phyloP scores from a whole-genome alignment of 2,888 invertebrate genomes.

The Plusia festucae region DNA sequence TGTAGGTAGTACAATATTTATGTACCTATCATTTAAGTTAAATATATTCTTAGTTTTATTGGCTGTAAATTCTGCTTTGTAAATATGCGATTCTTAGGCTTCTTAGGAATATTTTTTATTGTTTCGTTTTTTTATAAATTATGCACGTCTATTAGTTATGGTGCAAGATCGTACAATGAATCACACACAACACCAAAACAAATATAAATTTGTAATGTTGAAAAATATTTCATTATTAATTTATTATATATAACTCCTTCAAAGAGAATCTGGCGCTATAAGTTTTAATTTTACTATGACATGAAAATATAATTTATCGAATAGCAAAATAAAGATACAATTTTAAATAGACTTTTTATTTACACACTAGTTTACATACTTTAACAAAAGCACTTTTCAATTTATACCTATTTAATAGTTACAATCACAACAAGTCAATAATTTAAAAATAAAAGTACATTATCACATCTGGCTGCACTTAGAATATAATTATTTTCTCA shows the following conservation, averaged over 20 bases:
- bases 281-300: no score
- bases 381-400: slow-evolving; percentile 48
- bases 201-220: neutral
- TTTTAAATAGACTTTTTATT: slow-evolving; percentile 55
- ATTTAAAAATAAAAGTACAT: slow-evolving; percentile 56
- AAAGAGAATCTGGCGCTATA: neutral
- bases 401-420: slow-evolving; percentile 53
- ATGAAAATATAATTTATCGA: slow-evolving; percentile 2
- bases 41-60: neutral
- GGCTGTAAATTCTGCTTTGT: neutral
- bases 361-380: slow-evolving; percentile 54
- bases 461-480: slow-evolving; percentile 58
- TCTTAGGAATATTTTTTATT: neutral
- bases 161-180: neutral
- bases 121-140: neutral
- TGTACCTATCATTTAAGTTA: neutral
- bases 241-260: neutral
- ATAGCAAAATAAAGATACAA: slow-evolving; percentile 38
- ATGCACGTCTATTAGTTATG: neutral
- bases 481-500: slow-evolving; percentile 41
- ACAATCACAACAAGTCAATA: slow-evolving; percentile 60
- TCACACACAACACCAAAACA: neutral
- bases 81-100: neutral
- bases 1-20: neutral
- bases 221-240: neutral